Base-by-base conservation (phyloP, 2,888 invertebrate genomes). In the Drosophila fungiperda region DNA sequence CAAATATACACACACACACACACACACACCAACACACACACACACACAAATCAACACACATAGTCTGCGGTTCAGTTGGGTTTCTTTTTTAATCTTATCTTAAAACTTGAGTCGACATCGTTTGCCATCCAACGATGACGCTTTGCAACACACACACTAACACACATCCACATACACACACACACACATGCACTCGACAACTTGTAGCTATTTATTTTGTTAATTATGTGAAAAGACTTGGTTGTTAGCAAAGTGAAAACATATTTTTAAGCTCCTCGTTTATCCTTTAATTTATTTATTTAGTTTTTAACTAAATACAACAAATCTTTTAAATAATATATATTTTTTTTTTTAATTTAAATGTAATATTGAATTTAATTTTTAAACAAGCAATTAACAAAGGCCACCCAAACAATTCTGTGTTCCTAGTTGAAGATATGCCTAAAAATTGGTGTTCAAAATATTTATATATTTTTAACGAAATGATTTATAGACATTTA, bases 31-130 rank as follows among this genome's bases (percentile, higher is more conserved):
- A 49, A 11, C 26, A 59, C 35, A 53, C 40, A 63, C 62, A 50
- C 58, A 68, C 50, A 53, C 33, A 57, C 33, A 57, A 29, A 58
- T 33, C n/a, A 17, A 23, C 42, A 55, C 45, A 53, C 48, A 15
- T 35, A 68, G 64, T 61, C 68, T 64, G 70, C 72, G 63, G 71
- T 73, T 75, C 75, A 82, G 69, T 80, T 71, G 49, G 58, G 78
- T 83, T 78, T 81, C 45, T 64, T 66, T 63, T 83, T 87, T 83
- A 89, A 89, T 91, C 91, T 89, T 89, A 89, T 89, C 91, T 89
- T 90, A 83, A 90, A 90, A 90, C 82, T 87, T 82, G 90, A 88
- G 83, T 90, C 89, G 87, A 81, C 84, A 83, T 83, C 68, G 77
- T 83, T 65, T 54, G 74, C 58, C 64, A 80, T 72, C 71, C 53